A percentile compares a stretch with the other conserved stretches of the same genome.
Conservation (phyloP, 2,888 invertebrate genomes). For the Lasioglossum figueresi region DNA sequence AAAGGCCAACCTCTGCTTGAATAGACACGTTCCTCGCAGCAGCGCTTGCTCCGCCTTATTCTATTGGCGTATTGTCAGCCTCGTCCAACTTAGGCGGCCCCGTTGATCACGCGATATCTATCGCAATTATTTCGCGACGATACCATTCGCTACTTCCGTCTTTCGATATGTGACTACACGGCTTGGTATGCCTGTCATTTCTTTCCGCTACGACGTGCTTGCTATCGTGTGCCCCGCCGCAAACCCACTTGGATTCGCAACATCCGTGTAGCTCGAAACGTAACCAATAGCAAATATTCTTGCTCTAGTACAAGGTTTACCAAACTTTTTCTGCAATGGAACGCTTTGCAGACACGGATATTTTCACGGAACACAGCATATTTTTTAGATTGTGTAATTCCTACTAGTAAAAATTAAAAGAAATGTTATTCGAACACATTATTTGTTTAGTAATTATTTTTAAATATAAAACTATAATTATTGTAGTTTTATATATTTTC, state of each 20-base stretch:
- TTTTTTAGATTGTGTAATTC: no score
- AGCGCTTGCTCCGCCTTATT: conserved; percentile 56
- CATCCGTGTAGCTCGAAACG: not conserved
- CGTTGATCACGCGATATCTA: conserved; percentile 9
- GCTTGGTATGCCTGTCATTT: conserved; percentile 18
- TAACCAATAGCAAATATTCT: not conserved
- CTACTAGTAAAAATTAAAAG: no score
- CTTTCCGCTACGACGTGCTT: conserved; percentile 21
- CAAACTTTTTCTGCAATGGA: no score
- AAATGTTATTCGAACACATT: no score
- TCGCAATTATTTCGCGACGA: conserved; percentile 34
- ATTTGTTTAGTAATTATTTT: no score
- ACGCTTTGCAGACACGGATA: no score
- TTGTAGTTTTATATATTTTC: no score
- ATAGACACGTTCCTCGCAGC: conserved; percentile 67
- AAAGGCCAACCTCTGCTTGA: conserved; percentile 62
- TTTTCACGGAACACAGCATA: no score
- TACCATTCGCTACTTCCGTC: conserved; percentile 16
- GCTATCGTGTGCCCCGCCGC: not conserved
- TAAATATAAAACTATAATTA: no score
- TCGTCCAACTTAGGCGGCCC: not conserved
- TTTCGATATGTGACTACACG: conserved; percentile 13
- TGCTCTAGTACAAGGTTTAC: no score
- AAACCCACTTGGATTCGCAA: not conserved
- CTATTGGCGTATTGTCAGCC: conserved; percentile 54